phyloP scores from a whole-genome alignment of 2,113 vertebrate species.

The Poecilia latipinna region DNA sequence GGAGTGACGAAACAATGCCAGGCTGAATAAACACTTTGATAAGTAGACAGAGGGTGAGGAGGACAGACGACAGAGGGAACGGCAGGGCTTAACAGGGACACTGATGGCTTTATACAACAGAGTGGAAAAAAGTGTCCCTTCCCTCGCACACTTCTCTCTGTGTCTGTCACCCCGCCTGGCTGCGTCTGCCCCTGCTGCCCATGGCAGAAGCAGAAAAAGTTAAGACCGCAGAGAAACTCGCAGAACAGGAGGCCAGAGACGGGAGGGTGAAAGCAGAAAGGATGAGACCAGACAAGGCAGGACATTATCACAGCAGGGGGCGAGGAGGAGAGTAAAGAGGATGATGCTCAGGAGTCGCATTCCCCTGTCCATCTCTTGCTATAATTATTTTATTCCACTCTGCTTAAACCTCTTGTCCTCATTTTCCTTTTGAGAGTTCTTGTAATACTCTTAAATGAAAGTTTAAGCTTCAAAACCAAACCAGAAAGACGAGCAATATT shows the following conservation, averaged over 20 bases:
- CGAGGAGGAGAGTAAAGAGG: slow-evolving; percentile 31
- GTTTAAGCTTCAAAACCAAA: slow-evolving; percentile 33
- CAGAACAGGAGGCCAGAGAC: slow-evolving; percentile 5
- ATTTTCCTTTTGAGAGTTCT: slow-evolving; percentile 22
- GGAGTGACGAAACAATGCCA: slow-evolving; percentile 68
- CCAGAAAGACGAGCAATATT: background rate
- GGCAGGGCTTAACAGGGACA: slow-evolving; percentile 63
- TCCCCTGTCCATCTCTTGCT: slow-evolving; percentile 59
- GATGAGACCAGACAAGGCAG: slow-evolving; percentile 55
- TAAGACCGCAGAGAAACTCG: slow-evolving; percentile 26
- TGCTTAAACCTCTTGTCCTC: slow-evolving; percentile 35
- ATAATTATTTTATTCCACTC: slow-evolving; percentile 67
- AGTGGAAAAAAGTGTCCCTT: slow-evolving; percentile 66
- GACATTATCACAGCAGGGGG: slow-evolving; percentile 66
- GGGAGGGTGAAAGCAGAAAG: background rate
- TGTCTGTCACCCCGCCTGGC: slow-evolving; percentile 61
- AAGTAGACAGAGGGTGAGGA: slow-evolving; percentile 68
- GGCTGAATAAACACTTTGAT: slow-evolving; percentile 73
- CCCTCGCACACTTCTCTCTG: slow-evolving; percentile 57
- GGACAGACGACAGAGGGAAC: slow-evolving; percentile 63
- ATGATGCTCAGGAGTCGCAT: slow-evolving; percentile 21
- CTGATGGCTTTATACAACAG: slow-evolving; percentile 68
- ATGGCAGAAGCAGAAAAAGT: slow-evolving; percentile 39
- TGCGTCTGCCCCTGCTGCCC: slow-evolving; percentile 48
- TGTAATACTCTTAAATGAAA: slow-evolving; percentile 48